Evolutionary conservation across 2,888 invertebrate species (phyloP), one percentile per base, ranked within the genome.

Genomic region (Polylopha cassiicola): DNA sequence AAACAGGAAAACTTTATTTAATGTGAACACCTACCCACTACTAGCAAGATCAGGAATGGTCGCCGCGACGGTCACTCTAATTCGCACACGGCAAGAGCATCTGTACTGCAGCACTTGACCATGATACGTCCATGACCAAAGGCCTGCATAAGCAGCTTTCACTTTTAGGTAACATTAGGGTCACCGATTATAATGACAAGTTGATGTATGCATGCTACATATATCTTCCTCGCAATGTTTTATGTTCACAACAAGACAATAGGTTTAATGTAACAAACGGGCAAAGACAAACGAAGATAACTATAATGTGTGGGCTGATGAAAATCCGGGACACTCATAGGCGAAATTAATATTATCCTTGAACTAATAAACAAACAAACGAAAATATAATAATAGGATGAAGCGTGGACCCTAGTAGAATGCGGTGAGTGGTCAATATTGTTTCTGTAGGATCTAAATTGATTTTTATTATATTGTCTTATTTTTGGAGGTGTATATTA

Each of bases 161-260:
- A 51, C 55, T 51, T 54, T 58, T 62, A 58, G 62, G 62, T 62
- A 62, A 61, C 44, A 32, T 33, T 34, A 48, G 46, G 53, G 54
- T 48, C 48, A 43, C 47, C 48, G 48, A 46, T 43, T 48, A 47
- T 45, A 32, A 36, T 23, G 26, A 3, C 6, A 37, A 37, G 9
- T 17, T 29, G 30, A 17, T 32, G 21, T 34, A 37, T 32, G 45
- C 48, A 45, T 38, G 34, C n/a, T n/a, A n/a, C n/a, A n/a, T n/a
- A n/a, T n/a, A n/a, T n/a, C n/a, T n/a, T n/a, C n/a, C n/a, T n/a
- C n/a, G n/a, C n/a, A n/a, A n/a, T n/a, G n/a, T n/a, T n/a, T n/a
- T n/a, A n/a, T n/a, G n/a, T n/a, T n/a, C n/a, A n/a, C n/a, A n/a
- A n/a, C n/a, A n/a, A n/a, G n/a, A n/a, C n/a, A n/a, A n/a, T n/a